phyloP scores from a whole-genome alignment of 2,888 invertebrate species.

The Ormyrus nitidulus region DNA sequence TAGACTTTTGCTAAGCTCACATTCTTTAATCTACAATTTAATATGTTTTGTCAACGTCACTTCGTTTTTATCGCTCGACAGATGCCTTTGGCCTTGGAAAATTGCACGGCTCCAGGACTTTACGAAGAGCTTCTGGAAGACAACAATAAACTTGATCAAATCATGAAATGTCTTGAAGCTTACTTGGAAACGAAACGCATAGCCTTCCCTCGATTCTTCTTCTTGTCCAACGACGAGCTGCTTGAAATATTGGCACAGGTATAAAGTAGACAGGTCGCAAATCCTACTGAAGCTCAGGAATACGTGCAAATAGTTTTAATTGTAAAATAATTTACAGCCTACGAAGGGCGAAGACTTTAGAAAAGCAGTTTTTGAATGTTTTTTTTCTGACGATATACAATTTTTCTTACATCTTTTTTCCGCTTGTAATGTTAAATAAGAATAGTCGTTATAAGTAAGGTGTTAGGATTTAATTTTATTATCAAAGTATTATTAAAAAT shows the following conservation, averaged over 20 bases:
- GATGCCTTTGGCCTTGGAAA: conserved; percentile 88
- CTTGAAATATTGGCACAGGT: conserved; percentile 93
- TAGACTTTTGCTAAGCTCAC: no score
- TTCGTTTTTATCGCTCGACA: conserved; percentile 62
- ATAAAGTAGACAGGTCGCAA: conserved; percentile 43
- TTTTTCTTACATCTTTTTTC: no score
- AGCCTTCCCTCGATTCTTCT: conserved; percentile 92
- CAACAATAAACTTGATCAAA: conserved; percentile 89
- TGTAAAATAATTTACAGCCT: not conserved
- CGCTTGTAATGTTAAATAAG: no score
- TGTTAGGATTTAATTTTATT: no score
- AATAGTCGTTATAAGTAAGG: no score
- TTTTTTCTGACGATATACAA: no score
- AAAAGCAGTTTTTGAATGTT: no score
- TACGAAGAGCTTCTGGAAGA: conserved; percentile 83
- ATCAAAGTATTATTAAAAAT: no score
- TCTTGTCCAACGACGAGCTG: conserved; percentile 92
- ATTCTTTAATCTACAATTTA: no score
- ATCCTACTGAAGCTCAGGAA: not conserved
- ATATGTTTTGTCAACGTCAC: no score
- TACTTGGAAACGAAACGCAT: conserved; percentile 92
- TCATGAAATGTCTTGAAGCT: conserved; percentile 92
- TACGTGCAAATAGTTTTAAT: conserved; percentile 27
- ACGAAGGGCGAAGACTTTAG: not conserved
- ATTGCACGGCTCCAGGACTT: conserved; percentile 84